These are phyloP conservation scores for Hippocampus comes DNA, from an alignment of 2,113 vertebrate genomes.

Conservation along the genomic window DNA sequence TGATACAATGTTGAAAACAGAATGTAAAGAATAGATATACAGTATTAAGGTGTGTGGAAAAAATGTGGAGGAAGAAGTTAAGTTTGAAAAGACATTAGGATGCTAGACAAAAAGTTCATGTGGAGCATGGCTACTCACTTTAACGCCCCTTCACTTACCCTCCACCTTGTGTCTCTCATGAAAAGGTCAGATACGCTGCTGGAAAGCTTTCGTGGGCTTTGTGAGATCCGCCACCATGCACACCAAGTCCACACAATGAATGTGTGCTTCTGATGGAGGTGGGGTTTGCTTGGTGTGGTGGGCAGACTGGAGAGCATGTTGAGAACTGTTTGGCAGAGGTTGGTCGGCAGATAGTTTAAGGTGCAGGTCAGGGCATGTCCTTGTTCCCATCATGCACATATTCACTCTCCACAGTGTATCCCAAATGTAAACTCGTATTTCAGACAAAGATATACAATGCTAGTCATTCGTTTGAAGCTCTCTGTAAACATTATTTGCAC, in stretches of 20 bases:
- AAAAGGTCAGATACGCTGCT: background rate
- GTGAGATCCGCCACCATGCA: background rate
- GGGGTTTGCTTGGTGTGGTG: conserved; percentile 14
- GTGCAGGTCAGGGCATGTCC: conserved; percentile 42
- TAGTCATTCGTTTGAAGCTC: too few relatives aligned
- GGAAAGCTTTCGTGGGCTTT: background rate
- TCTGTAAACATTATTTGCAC: too few relatives aligned
- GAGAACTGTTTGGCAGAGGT: conserved; percentile 39
- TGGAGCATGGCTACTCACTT: background rate
- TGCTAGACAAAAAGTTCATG: background rate
- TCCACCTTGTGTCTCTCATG: background rate
- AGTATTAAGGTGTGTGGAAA: background rate
- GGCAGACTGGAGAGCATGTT: conserved; percentile 43
- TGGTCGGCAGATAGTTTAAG: conserved; percentile 37
- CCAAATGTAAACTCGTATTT: conserved; percentile 15
- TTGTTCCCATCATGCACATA: conserved; percentile 19
- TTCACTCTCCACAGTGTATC: conserved; percentile 15
- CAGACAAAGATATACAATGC: background rate
- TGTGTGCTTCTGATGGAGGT: conserved; percentile 13
- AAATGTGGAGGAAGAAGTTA: background rate
- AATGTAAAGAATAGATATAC: too few relatives aligned
- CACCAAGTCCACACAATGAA: conserved; percentile 7
- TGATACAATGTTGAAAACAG: too few relatives aligned
- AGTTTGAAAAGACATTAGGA: background rate
- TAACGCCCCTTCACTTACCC: conserved; percentile 30